Base-by-base conservation (phyloP, 2,797 vertebrate species). In the Molossus alvarezi region DNA sequence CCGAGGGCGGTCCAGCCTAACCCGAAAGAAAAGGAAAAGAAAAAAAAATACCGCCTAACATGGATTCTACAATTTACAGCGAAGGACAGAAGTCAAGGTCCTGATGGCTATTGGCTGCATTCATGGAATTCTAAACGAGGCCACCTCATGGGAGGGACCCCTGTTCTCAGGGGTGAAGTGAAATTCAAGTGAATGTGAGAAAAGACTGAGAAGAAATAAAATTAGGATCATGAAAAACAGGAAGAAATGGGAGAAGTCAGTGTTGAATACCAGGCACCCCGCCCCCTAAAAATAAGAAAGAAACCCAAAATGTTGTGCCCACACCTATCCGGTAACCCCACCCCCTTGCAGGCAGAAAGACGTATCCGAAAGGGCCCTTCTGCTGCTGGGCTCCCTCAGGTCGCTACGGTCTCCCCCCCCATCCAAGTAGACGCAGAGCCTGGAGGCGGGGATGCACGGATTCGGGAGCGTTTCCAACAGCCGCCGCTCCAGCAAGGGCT, bases 401-500 rank as follows among this genome's bases (percentile, higher is more conserved):
- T 5, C 92, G 21, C 48, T 80, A 53, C 51, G 2, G 9, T 53
- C 51, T 53, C 3, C 9, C 12, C 51, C 12, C 12, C 2, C 12
- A 7, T 53, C 95, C 69, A 64, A 48, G 84, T 55, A 25, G 9
- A 75, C 57, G 53, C 83, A 60, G 62, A 55, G 82, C 90, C 67
- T 45, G 41, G 41, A 45, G 41, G 9, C 51, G 12, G 51, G 37
- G 6, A 5, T 5, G 48, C 41, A 64, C 48, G 57, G 48, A 29
- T 45, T 58, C 92, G 7, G 10, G 71, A 88, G 11, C n/a, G 64
- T 67, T 72, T 80, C 91, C 67, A 90, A 93, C 62, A 97, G 93
- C 90, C 60, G n/a, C 91, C 64, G 12, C 17, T 60, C 79, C 33
- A 17, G 5, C n/a, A 21, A n/a, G 80, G 86, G 80, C 25, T 53